Evolutionary conservation across 2,797 vertebrate genomes (phyloP).

Genomic region (Pipistrellus nathusii): DNA sequence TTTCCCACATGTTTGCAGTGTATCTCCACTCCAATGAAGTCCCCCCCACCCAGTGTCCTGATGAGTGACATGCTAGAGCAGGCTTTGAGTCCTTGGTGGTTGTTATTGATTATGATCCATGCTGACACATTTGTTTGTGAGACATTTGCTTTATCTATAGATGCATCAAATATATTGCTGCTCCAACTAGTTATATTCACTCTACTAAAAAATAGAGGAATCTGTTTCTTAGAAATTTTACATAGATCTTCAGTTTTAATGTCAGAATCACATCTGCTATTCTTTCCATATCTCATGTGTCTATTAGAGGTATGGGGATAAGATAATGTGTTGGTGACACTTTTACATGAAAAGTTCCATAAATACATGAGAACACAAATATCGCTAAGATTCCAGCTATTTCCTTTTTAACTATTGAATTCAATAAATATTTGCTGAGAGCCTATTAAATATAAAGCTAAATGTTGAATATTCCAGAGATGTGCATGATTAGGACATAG

Average conservation of each 20-base stretch:
- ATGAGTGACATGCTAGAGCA: background rate
- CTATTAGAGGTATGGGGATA: background rate
- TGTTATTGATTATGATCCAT: conserved; percentile 43
- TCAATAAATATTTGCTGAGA: background rate
- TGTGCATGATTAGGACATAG: background rate
- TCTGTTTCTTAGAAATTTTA: background rate
- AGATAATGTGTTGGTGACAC: background rate
- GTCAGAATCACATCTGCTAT: conserved; percentile 29
- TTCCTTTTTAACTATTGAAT: background rate
- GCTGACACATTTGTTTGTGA: conserved; percentile 21
- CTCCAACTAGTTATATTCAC: background rate
- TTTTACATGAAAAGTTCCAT: background rate
- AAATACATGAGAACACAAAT: background rate
- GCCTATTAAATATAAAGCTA: background rate
- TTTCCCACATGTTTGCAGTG: background rate
- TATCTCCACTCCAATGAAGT: background rate
- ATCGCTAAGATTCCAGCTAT: background rate
- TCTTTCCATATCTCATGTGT: background rate
- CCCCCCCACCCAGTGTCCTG: background rate
- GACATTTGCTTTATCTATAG: conserved; percentile 25
- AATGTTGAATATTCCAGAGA: background rate
- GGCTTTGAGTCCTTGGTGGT: background rate
- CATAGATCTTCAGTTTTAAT: background rate
- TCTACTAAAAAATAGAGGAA: conserved; percentile 32
- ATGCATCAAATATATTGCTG: conserved; percentile 25